These are phyloP conservation scores for Eilema griseolum DNA, from an alignment of 2,888 invertebrate genomes.

Conservation along the genomic window DNA sequence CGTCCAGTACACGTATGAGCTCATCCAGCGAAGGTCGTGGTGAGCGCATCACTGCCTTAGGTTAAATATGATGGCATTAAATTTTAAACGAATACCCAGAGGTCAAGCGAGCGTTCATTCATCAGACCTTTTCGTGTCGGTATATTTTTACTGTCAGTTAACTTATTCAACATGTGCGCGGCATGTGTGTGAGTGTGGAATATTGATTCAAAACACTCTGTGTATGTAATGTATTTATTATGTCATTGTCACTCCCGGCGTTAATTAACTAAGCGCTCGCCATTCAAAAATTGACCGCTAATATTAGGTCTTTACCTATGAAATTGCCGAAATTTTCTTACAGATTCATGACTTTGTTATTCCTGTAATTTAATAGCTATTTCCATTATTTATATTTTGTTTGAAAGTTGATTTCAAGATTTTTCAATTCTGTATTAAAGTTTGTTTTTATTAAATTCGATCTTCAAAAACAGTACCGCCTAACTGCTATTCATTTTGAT, in stretches of 20 bases:
- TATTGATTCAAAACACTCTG: neutral
- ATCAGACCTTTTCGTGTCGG: conserved; percentile 6
- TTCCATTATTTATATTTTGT: too few species aligned
- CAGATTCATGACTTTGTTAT: too few species aligned
- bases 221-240: neutral
- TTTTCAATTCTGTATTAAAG: too few species aligned
- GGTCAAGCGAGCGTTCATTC: conserved; percentile 1
- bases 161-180: neutral
- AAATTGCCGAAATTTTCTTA: too few species aligned
- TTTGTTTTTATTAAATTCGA: too few species aligned
- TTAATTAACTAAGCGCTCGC: neutral
- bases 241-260: neutral
- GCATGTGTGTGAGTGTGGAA: neutral
- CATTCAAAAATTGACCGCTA: neutral
- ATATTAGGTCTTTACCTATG: neutral
- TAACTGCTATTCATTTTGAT: too few species aligned
- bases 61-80: conserved; percentile 10
- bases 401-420: too few species aligned
- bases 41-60: neutral
- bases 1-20: neutral
- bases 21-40: too few species aligned
- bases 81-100: conserved; percentile 3
- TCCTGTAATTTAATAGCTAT: too few species aligned
- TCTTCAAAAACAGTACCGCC: too few species aligned
- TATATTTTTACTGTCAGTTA: conserved; percentile 5